These are phyloP conservation scores for Zootoca vivipara DNA, from an alignment of 2,113 vertebrate species.

Conservation along the genomic window DNA sequence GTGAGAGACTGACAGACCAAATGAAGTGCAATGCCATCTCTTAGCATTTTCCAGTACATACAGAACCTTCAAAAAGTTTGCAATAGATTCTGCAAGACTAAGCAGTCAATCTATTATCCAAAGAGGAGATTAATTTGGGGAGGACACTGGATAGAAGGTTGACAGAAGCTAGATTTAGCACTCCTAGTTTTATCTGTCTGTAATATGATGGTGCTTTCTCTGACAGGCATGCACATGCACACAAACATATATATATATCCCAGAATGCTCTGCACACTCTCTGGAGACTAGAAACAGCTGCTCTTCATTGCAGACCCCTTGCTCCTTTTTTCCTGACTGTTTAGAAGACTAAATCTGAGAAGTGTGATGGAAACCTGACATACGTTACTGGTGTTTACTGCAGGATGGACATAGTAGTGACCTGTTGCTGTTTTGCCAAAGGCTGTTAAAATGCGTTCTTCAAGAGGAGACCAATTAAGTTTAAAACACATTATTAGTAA, in stretches of 20 bases:
- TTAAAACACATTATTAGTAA: background rate
- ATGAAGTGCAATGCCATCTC: no score
- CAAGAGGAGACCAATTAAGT: background rate
- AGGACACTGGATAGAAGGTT: background rate
- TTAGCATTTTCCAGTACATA: background rate
- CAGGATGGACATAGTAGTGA: background rate
- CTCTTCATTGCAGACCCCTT: background rate
- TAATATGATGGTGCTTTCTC: background rate
- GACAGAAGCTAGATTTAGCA: background rate
- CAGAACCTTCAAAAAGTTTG: background rate
- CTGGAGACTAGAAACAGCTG: background rate
- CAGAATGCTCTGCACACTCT: background rate
- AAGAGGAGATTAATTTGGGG: background rate
- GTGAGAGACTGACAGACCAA: no score
- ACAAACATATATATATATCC: background rate
- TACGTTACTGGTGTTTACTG: background rate
- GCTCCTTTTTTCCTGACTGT: no score
- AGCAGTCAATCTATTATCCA: background rate
- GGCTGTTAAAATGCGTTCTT: background rate
- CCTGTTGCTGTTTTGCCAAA: background rate
- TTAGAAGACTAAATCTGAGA: background rate
- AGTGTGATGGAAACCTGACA: background rate
- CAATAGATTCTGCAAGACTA: background rate
- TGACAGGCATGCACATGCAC: background rate
- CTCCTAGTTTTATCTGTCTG: background rate